Evolutionary conservation across 2,888 invertebrate genomes (phyloP).

Genomic region (Chymomyza caudatula): DNA sequence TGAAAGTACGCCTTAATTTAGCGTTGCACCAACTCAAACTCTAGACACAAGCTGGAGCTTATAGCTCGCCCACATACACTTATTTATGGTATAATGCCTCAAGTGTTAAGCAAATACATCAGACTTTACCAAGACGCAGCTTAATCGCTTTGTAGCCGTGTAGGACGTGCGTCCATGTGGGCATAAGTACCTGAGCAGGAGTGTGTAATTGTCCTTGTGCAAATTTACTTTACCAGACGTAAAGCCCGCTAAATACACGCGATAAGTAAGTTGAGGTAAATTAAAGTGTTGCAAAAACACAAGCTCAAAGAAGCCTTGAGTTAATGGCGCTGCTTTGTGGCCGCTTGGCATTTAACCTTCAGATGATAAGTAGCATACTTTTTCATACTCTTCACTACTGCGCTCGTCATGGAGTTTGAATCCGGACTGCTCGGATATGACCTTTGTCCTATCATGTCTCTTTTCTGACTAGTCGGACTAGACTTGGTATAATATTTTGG

Average conservation of each 20-base stretch:
- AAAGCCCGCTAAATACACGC: conserved; percentile 41
- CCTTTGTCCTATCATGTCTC: too few relatives aligned
- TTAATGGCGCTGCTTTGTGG: conserved; percentile 69
- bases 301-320: conserved; percentile 24
- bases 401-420: too few relatives aligned
- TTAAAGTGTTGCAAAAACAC: conserved; percentile 57
- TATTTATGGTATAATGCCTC: conserved; percentile 43
- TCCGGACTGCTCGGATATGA: too few relatives aligned
- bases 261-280: conserved; percentile 50
- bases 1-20: conserved; percentile 49
- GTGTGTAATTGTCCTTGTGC: conserved; percentile 32
- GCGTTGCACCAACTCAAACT: conserved; percentile 36
- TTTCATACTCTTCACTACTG: not conserved
- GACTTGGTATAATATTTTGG: too few relatives aligned
- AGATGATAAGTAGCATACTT: conserved; percentile 21
- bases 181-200: not conserved
- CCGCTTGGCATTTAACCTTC: conserved; percentile 66
- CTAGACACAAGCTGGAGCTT: not conserved
- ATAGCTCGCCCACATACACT: conserved; percentile 19
- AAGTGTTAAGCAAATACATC: conserved; percentile 52
- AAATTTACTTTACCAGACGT: conserved; percentile 48
- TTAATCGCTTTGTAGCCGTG: not conserved
- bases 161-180: not conserved
- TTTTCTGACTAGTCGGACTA: too few relatives aligned
- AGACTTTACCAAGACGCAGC: conserved; percentile 46